Evolutionary conservation across 2,888 invertebrate species (phyloP), one percentile per base, ranked within the genome.

Genomic region (Portevinia maculata): DNA sequence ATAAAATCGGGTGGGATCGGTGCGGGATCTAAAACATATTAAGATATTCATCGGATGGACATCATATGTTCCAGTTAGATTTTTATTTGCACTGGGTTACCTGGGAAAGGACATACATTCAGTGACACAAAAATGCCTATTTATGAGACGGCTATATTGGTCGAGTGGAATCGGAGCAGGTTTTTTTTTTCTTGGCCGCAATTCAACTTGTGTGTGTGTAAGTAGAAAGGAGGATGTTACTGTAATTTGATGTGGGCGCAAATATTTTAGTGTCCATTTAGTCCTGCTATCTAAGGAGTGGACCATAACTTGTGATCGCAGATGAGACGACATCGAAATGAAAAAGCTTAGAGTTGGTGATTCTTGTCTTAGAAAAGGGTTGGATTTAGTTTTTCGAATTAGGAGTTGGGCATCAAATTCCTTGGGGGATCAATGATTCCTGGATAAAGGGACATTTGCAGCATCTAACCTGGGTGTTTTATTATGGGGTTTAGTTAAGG

Each of bases 241-340:
- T 67, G 79, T 79, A 74, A 79, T 79, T 73, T 79, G 79, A 79
- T 74, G 79, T 65, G 79, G 81, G 81, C 76, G 76, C 81, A 88
- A 88, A 89, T 89, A 89, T 89, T 89, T 88, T 89, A 89, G 87
- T 89, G 88, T 87, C 87, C 88, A 89, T 89, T 89, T 88, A 88
- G 88, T 87, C 50, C 86, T 88, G 86, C 88, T 89, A 89, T 89
- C 88, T 88, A 87, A 89, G 88, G 89, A 89, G 41, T 88, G 87
- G 86, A 86, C 88, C 88, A 90, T 89, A 89, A 89, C 88, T 89
- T 89, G 87, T 89, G 89, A 89, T 89, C 89, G 89, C 89, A 85
- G 79, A 85, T 88, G 88, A 88, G 87, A 88, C 86, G 73, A 84
- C 73, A 71, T 78, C 83, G 83, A 78, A 83, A 83, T 83, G 78